Percentiles rank a stretch among this genome's conserved stretches.
Conservation (phyloP, 1,140 invertebrate genomes). For the Pseudomyrmex cubaensis region DNA sequence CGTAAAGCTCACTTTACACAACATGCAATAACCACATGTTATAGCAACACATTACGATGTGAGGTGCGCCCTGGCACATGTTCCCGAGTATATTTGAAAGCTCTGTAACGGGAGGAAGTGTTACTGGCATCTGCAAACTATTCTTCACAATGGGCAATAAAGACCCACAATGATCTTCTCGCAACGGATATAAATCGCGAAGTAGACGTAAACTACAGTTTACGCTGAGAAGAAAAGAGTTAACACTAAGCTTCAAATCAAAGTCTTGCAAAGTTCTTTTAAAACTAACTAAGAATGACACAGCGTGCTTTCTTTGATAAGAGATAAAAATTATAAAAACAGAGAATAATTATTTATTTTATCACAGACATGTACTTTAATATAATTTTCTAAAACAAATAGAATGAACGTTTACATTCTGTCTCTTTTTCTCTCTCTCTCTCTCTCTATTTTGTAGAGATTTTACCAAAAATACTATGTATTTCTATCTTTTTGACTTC, state of each 20-base stretch:
- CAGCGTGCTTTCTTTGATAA: not conserved
- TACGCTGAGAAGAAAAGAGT: slow-evolving; percentile 7
- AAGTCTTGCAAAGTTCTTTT: slow-evolving; percentile 1
- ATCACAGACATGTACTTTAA: too few species aligned
- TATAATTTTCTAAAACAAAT: too few species aligned
- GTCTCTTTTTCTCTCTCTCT: too few species aligned
- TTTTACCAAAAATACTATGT: not conserved
- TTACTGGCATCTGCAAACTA: slow-evolving; percentile 45
- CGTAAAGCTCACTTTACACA: not conserved
- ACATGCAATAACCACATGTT: not conserved
- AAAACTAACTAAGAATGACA: slow-evolving; percentile 10
- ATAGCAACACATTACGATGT: not conserved
- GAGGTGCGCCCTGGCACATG: not conserved
- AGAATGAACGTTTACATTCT: too few species aligned
- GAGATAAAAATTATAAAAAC: too few species aligned
- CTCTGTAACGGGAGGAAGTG: slow-evolving; percentile 12
- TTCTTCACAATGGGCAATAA: slow-evolving; percentile 49
- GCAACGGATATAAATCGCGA: slow-evolving; percentile 22
- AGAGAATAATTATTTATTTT: too few species aligned
- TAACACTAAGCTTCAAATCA: slow-evolving; percentile 33
- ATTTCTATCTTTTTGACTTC: not conserved
- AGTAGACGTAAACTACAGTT: slow-evolving; percentile 33
- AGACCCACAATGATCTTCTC: slow-evolving; percentile 36
- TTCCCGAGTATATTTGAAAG: slow-evolving; percentile 29
- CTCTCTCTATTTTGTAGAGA: too few species aligned